Percentiles rank a stretch among this genome's conserved stretches.
These are phyloP conservation scores for Catocala fraxini DNA, from an alignment of 2,888 invertebrate species.

Conservation along the genomic window DNA sequence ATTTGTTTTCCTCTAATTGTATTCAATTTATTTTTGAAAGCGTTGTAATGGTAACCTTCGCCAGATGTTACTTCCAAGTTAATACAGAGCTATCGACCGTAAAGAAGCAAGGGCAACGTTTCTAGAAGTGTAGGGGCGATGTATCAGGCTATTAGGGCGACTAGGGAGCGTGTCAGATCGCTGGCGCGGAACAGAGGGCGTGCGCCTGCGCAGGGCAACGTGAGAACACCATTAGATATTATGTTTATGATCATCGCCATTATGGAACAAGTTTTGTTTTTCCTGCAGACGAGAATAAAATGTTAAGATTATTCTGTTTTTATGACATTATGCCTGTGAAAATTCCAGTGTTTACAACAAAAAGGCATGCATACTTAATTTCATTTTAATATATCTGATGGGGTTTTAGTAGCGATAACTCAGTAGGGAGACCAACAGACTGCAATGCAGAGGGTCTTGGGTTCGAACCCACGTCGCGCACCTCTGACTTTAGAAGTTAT, in stretches of 20 bases:
- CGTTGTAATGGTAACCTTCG: background rate
- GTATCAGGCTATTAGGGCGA: slow-evolving; percentile 67
- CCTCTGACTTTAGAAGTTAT: too few species aligned
- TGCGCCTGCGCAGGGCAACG: slow-evolving; percentile 48
- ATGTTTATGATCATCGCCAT: slow-evolving; percentile 27
- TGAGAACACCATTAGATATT: slow-evolving; percentile 47
- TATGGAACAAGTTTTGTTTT: slow-evolving; percentile 33
- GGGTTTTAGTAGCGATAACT: too few species aligned
- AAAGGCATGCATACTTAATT: too few species aligned
- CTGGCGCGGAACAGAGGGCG: slow-evolving; percentile 68
- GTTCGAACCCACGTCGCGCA: too few species aligned
- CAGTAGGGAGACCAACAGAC: too few species aligned
- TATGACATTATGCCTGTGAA: background rate
- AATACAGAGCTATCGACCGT: slow-evolving; percentile 25
- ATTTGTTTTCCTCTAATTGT: too few species aligned
- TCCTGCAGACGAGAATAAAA: background rate
- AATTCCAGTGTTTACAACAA: background rate
- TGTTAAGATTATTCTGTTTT: background rate
- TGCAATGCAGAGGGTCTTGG: too few species aligned
- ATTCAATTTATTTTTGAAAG: background rate
- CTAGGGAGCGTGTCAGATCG: slow-evolving; percentile 73
- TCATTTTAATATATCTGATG: too few species aligned
- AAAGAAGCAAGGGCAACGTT: slow-evolving; percentile 61
- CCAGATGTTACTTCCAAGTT: slow-evolving; percentile 18
- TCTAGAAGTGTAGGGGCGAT: slow-evolving; percentile 50